A percentile compares a stretch with the other conserved stretches of the same genome.
Conservation (phyloP, 2,113 vertebrate species). For the Bubalus kerabau region DNA sequence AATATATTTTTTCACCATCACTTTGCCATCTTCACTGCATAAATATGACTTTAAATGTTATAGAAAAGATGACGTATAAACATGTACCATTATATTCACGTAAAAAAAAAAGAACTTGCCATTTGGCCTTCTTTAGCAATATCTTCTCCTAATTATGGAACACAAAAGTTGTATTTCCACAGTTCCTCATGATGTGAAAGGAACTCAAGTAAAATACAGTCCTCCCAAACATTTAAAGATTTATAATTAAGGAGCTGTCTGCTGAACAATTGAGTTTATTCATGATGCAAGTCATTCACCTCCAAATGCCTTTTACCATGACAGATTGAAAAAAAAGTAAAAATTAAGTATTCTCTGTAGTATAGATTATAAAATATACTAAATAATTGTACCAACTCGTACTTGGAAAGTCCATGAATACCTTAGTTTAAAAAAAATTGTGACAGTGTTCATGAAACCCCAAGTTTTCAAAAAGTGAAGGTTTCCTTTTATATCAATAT, state of each 20-base stretch:
- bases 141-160: constrained; percentile 1
- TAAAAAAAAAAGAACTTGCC: background rate
- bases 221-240: constrained; percentile 34
- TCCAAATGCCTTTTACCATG: constrained; percentile 35
- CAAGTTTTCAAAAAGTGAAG: background rate
- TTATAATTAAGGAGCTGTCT: constrained; percentile 33
- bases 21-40: background rate
- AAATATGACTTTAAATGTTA: constrained; percentile 56
- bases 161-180: constrained; percentile 23
- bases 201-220: background rate
- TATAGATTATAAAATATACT: background rate
- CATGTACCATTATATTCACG: background rate
- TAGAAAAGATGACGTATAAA: constrained; percentile 21
- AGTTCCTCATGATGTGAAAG: constrained; percentile 45
- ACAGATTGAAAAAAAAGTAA: background rate
- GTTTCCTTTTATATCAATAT: background rate
- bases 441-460: background rate
- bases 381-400: background rate
- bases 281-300: constrained; percentile 36
- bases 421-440: background rate
- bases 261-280: constrained; percentile 47
- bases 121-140: constrained; percentile 30
- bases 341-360: background rate
- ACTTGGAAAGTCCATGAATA: constrained; percentile 21
- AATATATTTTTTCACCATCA: constrained; percentile 22